Evolutionary conservation across 2,888 invertebrate genomes (phyloP), one percentile per base, ranked within the genome.

Genomic region (Amblyjoppa proteus): DNA sequence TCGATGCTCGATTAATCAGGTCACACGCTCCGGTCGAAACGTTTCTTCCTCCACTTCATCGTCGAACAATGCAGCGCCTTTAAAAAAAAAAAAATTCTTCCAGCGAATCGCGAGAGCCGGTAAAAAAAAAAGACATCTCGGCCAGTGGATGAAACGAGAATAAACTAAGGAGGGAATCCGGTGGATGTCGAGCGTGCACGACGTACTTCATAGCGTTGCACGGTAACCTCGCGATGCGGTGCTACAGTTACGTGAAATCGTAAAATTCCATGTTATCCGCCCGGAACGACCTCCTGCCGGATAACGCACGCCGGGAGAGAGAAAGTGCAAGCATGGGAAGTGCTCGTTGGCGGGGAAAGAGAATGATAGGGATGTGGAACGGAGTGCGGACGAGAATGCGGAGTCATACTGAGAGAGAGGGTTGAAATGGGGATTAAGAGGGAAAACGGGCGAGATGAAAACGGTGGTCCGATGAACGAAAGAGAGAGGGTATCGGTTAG

Each of bases 201-300:
- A 34, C 64, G 53, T 49, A 56, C 53, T 53, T 56, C 16, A 61
- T 61, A 11, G 41, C 61, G 38, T 56, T n/a, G 28, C 66, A 66
- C 25, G 58, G 56, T 31, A 69, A 58, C 41, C 41, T 69, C 56
- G 41, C 53, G 68, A 38, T 13, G 66, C 11, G 9, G 28, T 66
- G 74, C 20, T 74, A 68, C 51, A 75, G 69, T 81, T 61, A 76
- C 69, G 81, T 34, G 51, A 53, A 64, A 76, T 76, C 81, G 64
- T 82, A 82, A 82, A 82, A 76, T 77, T 77, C 77, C 66, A 77
- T 77, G 82, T 77, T 77, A 82, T 77, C 71, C 76, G 53, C 66
- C 66, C 53, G 76, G 66, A 82, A 82, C 82, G 70, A 82, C 71
- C 71, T 82, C 64, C 76, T 82, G 71, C 34, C 28, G 77, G 77